Evolutionary conservation across 2,888 invertebrate genomes (phyloP).

Genomic region (Mystacides longicornis): DNA sequence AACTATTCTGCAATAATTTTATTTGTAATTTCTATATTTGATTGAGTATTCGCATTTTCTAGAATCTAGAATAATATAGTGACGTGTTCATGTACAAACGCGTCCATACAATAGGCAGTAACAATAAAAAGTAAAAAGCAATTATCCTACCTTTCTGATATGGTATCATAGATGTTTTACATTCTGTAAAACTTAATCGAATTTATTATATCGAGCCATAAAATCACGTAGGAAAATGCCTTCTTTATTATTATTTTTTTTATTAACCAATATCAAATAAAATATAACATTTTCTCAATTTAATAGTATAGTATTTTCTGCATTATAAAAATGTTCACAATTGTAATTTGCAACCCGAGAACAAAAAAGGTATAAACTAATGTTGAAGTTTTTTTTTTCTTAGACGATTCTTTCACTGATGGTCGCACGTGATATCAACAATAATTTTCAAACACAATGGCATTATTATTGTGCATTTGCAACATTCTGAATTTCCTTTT

Average conservation of each 20-base stretch:
- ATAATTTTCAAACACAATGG: too few species aligned
- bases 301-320: not conserved
- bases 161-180: constrained; percentile 11
- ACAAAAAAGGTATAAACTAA: not conserved
- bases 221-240: constrained; percentile 1
- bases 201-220: constrained; percentile 13
- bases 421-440: too few species aligned
- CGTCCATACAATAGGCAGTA: not conserved
- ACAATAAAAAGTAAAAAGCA: constrained; percentile 15
- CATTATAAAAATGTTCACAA: not conserved
- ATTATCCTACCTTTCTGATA: constrained; percentile 17
- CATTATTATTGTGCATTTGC: too few species aligned
- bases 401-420: too few species aligned
- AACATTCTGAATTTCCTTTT: too few species aligned
- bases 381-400: too few species aligned
- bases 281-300: not conserved
- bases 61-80: too few species aligned
- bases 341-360: not conserved
- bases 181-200: constrained; percentile 14
- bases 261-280: too few species aligned
- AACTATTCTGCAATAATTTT: too few species aligned
- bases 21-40: too few species aligned
- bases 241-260: constrained; percentile 2
- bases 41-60: too few species aligned
- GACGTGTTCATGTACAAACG: too few species aligned